A percentile compares a stretch with the other conserved stretches of the same genome.
Evolutionary conservation across 2,888 invertebrate species (phyloP).

Genomic region (Rugalucina vietnamica): DNA sequence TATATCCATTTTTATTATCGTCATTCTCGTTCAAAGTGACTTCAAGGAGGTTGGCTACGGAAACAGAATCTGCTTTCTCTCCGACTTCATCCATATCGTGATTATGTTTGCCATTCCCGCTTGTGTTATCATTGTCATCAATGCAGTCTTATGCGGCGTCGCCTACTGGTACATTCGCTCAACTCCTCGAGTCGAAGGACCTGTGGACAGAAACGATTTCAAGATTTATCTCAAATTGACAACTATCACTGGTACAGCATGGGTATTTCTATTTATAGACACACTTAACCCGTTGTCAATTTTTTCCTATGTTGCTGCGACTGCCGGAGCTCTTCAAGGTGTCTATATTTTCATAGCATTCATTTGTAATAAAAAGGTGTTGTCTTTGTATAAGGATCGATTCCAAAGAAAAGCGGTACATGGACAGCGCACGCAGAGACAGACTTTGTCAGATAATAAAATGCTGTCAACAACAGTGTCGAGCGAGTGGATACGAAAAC

Average conservation of each 20-base stretch:
- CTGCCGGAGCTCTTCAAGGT: constrained; percentile 69
- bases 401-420: not conserved
- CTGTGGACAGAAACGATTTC: constrained; percentile 37
- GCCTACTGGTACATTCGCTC: constrained; percentile 61
- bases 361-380: constrained; percentile 45
- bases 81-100: constrained; percentile 11
- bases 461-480: not conserved
- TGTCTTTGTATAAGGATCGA: not conserved
- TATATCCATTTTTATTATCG: not conserved
- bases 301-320: constrained; percentile 61
- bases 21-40: not conserved
- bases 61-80: constrained; percentile 43
- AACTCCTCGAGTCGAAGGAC: constrained; percentile 30
- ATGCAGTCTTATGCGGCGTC: constrained; percentile 59
- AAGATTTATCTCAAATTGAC: constrained; percentile 67
- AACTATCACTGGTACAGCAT: constrained; percentile 69
- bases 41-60: constrained; percentile 51
- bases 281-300: constrained; percentile 58
- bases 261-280: constrained; percentile 69
- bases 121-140: constrained; percentile 54
- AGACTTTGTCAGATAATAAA: too few species aligned
- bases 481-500: not conserved
- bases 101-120: constrained; percentile 66
- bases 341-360: constrained; percentile 70
- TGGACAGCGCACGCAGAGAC: too few species aligned